These are phyloP conservation scores for Periophthalmodon schlosseri DNA, from an alignment of 2,113 vertebrate genomes.

Conservation along the genomic window DNA sequence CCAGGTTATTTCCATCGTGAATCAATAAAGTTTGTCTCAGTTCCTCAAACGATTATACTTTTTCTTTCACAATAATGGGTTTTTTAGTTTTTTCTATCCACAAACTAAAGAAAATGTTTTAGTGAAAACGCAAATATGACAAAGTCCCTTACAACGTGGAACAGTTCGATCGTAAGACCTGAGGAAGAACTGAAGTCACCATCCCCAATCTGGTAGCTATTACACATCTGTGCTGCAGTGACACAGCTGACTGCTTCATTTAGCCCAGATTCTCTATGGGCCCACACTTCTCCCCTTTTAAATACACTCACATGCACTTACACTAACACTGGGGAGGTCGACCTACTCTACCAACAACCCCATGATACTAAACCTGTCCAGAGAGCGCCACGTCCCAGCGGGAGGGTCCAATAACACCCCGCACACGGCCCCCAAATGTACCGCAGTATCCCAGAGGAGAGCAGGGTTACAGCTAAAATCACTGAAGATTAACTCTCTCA, in stretches of 20 bases:
- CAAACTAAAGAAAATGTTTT: too few species aligned
- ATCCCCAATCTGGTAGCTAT: conserved; percentile 1
- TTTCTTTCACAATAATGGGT: too few species aligned
- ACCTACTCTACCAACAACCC: conserved; percentile 36
- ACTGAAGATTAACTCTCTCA: conserved; percentile 15
- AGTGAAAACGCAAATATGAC: not conserved
- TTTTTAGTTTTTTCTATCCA: too few species aligned
- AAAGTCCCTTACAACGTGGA: not conserved
- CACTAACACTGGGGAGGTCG: conserved; percentile 14
- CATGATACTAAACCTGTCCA: conserved; percentile 6
- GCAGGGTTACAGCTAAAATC: conserved; percentile 33
- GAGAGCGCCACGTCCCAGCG: conserved; percentile 16
- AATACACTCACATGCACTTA: conserved; percentile 23
- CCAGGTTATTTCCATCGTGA: too few species aligned
- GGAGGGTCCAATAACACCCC: conserved; percentile 35
- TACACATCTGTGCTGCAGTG: conserved; percentile 12
- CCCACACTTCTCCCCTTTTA: conserved; percentile 12
- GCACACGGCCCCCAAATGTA: conserved; percentile 22
- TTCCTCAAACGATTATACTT: too few species aligned
- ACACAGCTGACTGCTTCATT: conserved; percentile 15
- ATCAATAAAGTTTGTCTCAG: too few species aligned
- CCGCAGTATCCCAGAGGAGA: conserved; percentile 36
- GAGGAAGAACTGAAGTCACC: not conserved
- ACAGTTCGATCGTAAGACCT: not conserved
- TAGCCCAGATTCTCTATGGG: conserved; percentile 6